Evolutionary conservation across 2,113 vertebrate species (phyloP).

Genomic region (Macaca nemestrina): DNA sequence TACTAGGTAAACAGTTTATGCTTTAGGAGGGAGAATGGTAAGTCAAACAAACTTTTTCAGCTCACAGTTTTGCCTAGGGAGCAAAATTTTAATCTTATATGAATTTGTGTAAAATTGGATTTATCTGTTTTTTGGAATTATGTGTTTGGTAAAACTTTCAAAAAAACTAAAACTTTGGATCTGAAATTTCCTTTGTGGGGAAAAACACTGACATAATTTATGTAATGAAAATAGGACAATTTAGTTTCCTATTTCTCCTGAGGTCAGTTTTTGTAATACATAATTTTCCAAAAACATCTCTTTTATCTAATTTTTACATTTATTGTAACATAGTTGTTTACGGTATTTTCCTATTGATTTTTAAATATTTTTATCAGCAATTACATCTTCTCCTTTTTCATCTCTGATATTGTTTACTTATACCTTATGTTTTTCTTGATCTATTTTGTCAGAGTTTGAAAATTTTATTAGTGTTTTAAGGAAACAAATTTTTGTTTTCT

Average conservation of each 20-base stretch:
- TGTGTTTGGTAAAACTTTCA: neutral
- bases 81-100: neutral
- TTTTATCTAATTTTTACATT: neutral
- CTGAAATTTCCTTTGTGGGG: neutral
- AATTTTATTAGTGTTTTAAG: neutral
- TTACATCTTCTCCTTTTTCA: neutral
- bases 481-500: neutral
- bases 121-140: neutral
- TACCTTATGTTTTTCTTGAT: neutral
- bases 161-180: neutral
- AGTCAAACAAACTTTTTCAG: neutral
- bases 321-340: neutral
- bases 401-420: neutral
- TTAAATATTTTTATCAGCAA: neutral
- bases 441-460: neutral
- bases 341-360: neutral
- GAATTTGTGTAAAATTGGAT: neutral
- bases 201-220: neutral
- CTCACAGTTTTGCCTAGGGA: neutral
- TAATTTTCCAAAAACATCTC: neutral
- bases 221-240: neutral
- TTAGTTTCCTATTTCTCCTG: neutral
- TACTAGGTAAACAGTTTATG: neutral
- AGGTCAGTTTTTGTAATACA: neutral
- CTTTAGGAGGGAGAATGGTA: neutral